These are phyloP conservation scores for Beroe ovata DNA, from an alignment of 37 sponge, comb jelly and placozoan genomes.

Conservation along the genomic window DNA sequence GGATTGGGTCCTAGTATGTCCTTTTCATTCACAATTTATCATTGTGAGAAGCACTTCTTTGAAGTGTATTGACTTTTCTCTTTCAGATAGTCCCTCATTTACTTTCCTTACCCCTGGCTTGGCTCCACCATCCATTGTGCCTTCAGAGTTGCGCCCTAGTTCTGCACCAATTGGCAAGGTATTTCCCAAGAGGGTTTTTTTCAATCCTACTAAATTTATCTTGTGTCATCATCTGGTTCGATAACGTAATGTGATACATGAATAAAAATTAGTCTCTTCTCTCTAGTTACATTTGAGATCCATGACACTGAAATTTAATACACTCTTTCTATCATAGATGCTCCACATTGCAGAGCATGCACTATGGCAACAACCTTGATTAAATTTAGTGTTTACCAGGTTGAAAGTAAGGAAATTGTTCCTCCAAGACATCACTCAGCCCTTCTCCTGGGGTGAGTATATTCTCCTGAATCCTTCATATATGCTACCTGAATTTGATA, in stretches of 20 bases:
- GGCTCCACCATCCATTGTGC: constrained; percentile 3
- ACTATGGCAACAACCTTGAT: too few species aligned
- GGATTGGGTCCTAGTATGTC: constrained; percentile 27
- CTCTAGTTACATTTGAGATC: too few species aligned
- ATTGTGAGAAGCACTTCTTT: too few species aligned
- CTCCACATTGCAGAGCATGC: too few species aligned
- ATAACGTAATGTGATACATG: too few species aligned
- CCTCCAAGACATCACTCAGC: background rate
- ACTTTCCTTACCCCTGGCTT: constrained; percentile 44
- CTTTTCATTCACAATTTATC: background rate
- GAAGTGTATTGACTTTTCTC: background rate
- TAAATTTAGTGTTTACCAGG: too few species aligned
- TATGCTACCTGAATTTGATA: background rate
- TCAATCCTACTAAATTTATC: too few species aligned
- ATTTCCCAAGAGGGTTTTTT: too few species aligned
- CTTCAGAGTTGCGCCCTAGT: background rate
- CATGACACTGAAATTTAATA: too few species aligned
- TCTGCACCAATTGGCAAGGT: constrained; percentile 40
- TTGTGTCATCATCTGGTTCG: too few species aligned
- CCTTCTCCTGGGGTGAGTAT: background rate
- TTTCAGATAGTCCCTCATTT: constrained; percentile 54
- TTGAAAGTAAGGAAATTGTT: background rate
- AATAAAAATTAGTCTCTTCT: too few species aligned
- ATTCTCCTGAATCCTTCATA: background rate
- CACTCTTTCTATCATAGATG: too few species aligned